Percentiles rank a stretch among this genome's conserved stretches.
phyloP scores from a whole-genome alignment of 1,140 invertebrate genomes.

The Cherax quadricarinatus region DNA sequence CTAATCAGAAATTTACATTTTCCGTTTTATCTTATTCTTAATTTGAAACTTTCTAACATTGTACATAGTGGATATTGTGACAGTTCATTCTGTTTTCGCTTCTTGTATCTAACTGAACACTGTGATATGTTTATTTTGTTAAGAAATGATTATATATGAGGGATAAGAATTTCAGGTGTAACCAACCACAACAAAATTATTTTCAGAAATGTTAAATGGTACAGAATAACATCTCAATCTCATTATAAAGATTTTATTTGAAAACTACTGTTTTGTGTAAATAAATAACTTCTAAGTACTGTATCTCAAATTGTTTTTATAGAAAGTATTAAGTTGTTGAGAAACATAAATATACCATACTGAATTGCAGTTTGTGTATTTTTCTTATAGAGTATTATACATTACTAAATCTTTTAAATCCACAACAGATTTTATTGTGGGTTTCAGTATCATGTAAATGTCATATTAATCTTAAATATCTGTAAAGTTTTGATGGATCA shows the following conservation, averaged over 20 bases:
- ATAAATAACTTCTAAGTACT: neutral
- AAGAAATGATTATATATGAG: neutral
- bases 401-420: no score
- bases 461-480: no score
- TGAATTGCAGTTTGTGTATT: no score
- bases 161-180: neutral
- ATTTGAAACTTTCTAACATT: neutral
- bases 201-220: neutral
- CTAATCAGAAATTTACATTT: neutral
- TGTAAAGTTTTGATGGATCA: no score
- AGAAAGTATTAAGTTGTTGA: no score
- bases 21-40: neutral
- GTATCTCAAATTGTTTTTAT: neutral
- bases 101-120: neutral
- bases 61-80: neutral
- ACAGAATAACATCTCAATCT: neutral
- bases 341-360: no score
- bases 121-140: conserved; percentile 17
- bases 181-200: neutral
- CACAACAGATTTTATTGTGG: no score
- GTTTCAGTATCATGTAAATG: no score
- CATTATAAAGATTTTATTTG: neutral
- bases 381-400: no score
- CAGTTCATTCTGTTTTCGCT: neutral
- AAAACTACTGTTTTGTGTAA: neutral